These are phyloP conservation scores for Acrossocheilus wenchowensis DNA, from an alignment of 2,797 vertebrate genomes.

Conservation along the genomic window DNA sequence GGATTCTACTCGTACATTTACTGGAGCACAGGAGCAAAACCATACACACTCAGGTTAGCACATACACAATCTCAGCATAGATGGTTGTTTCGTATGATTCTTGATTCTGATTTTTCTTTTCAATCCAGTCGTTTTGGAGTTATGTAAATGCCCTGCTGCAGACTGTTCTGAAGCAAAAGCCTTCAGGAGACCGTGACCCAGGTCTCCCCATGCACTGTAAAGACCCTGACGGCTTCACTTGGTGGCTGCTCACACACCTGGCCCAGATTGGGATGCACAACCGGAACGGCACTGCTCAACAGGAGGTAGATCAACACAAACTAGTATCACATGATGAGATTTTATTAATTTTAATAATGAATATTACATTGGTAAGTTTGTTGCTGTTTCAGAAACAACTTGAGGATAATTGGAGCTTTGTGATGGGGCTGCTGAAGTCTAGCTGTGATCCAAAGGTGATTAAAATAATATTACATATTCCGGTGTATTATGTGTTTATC, in stretches of 20 bases:
- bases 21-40: slow-evolving; percentile 87
- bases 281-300: slow-evolving; percentile 81
- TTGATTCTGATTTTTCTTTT: slow-evolving; percentile 42
- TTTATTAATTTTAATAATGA: neutral
- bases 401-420: slow-evolving; percentile 90
- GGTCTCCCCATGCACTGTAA: slow-evolving; percentile 79
- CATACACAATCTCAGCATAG: neutral
- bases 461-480: slow-evolving; percentile 11
- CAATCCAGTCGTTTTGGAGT: slow-evolving; percentile 88
- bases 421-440: slow-evolving; percentile 87
- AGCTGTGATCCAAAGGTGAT: slow-evolving; percentile 85
- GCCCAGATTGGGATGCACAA: slow-evolving; percentile 85
- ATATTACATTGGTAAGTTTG: slow-evolving; percentile 3
- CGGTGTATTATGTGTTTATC: slow-evolving; percentile 29
- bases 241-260: slow-evolving; percentile 92
- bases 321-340: neutral
- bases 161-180: slow-evolving; percentile 76
- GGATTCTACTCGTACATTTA: slow-evolving; percentile 90
- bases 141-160: slow-evolving; percentile 84
- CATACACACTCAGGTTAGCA: slow-evolving; percentile 84
- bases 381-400: slow-evolving; percentile 79
- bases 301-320: slow-evolving; percentile 75
- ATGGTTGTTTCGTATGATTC: neutral
- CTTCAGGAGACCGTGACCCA: slow-evolving; percentile 63
- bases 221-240: slow-evolving; percentile 90